A percentile compares a stretch with the other conserved stretches of the same genome.
phyloP scores from a whole-genome alignment of 37 sponge, comb jelly and placozoan species.

The Mnemiopsis leidyi region DNA sequence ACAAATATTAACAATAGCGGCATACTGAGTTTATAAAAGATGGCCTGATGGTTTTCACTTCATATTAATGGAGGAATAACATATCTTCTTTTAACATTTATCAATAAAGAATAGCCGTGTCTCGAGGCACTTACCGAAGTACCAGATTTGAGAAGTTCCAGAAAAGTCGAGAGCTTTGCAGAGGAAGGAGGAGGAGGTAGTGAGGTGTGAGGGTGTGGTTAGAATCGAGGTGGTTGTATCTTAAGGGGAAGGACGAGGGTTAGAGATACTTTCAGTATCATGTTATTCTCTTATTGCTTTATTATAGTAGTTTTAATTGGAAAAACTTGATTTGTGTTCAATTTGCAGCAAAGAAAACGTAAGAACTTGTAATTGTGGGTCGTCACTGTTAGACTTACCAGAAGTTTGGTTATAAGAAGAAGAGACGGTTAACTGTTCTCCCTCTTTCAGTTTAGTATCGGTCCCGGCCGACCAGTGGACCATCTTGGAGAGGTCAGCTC shows the following conservation, averaged over 20 bases:
- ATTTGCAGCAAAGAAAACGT: no score
- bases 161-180: constrained; percentile 9
- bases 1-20: not conserved
- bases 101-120: no score
- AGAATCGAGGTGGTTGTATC: not conserved
- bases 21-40: no score
- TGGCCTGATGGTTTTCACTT: no score
- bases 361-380: no score
- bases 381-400: not conserved
- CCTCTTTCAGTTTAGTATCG: not conserved
- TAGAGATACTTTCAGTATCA: no score
- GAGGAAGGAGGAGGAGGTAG: not conserved
- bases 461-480: not conserved
- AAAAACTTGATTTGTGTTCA: no score
- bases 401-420: not conserved
- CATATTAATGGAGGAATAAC: no score
- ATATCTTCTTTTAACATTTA: no score
- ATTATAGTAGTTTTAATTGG: no score
- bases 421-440: not conserved
- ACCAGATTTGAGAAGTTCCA: not conserved
- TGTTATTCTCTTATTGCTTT: no score
- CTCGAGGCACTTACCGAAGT: not conserved
- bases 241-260: not conserved
- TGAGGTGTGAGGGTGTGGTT: not conserved
- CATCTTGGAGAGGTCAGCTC: not conserved